Percentiles rank a stretch among this genome's conserved stretches.
phyloP scores from a whole-genome alignment of 2,888 invertebrate species.

The Eilema griseolum region DNA sequence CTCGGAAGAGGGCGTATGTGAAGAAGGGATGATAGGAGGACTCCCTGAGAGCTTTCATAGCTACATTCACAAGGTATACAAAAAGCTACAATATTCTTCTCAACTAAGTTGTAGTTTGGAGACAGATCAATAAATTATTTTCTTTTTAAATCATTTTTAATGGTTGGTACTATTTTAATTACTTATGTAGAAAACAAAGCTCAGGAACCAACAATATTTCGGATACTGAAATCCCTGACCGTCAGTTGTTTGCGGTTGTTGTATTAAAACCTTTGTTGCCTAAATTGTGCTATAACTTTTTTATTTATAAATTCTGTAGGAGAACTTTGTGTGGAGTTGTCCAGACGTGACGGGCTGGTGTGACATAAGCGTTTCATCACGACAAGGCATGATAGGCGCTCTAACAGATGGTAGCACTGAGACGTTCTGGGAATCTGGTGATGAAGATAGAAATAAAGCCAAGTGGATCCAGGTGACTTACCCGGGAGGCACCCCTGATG shows the following conservation, averaged over 20 bases:
- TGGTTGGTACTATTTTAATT: no score
- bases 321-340: slow-evolving; percentile 88
- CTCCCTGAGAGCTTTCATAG: slow-evolving; percentile 78
- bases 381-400: slow-evolving; percentile 97
- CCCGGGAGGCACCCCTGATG: slow-evolving; percentile 76
- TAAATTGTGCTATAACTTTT: neutral
- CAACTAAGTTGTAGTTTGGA: neutral
- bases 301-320: slow-evolving; percentile 51
- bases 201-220: no score
- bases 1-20: slow-evolving; percentile 92
- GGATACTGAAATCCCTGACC: no score
- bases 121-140: neutral
- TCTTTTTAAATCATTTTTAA: neutral
- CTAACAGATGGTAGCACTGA: slow-evolving; percentile 98
- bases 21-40: slow-evolving; percentile 72
- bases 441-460: slow-evolving; percentile 97
- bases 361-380: slow-evolving; percentile 96
- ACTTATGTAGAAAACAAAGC: no score
- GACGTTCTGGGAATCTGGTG: slow-evolving; percentile 99
- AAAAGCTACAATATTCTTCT: neutral
- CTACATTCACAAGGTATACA: slow-evolving; percentile 66
- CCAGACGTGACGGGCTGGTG: slow-evolving; percentile 92
- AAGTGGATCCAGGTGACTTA: slow-evolving; percentile 91
- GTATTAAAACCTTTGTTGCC: neutral
- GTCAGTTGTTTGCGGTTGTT: no score